These are phyloP conservation scores for Lycia hirtaria DNA, from an alignment of 2,888 invertebrate genomes.

Conservation along the genomic window DNA sequence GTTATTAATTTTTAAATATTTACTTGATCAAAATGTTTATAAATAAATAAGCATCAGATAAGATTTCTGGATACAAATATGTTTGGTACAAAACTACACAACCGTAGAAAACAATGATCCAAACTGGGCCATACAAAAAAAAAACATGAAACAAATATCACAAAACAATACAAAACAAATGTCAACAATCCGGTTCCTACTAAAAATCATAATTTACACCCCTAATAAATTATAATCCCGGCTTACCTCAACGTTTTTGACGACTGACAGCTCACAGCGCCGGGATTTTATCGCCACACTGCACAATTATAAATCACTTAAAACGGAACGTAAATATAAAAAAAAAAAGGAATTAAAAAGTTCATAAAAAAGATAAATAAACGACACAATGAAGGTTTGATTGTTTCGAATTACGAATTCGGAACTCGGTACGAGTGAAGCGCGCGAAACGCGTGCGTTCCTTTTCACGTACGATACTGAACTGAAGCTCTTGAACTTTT, in stretches of 20 bases:
- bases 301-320: slow-evolving; percentile 59
- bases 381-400: slow-evolving; percentile 17
- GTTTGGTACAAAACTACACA: background rate
- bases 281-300: slow-evolving; percentile 51
- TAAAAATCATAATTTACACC: slow-evolving; percentile 34
- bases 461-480: slow-evolving; percentile 46
- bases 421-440: slow-evolving; percentile 52
- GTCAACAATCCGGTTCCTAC: slow-evolving; percentile 30
- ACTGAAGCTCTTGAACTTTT: slow-evolving; percentile 55
- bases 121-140: slow-evolving; percentile 1
- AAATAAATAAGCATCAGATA: no score
- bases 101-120: background rate
- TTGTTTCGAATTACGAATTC: slow-evolving; percentile 41
- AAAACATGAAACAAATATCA: slow-evolving; percentile 11
- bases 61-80: background rate
- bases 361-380: slow-evolving; percentile 33
- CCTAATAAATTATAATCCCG: slow-evolving; percentile 37
- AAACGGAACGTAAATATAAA: slow-evolving; percentile 34
- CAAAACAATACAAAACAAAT: slow-evolving; percentile 23
- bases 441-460: slow-evolving; percentile 51
- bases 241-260: slow-evolving; percentile 75
- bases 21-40: no score
- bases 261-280: slow-evolving; percentile 68
- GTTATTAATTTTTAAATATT: no score
- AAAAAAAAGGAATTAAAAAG: slow-evolving; percentile 28